phyloP scores from a whole-genome alignment of 1,140 invertebrate genomes.

The Armadillidium nasatum region DNA sequence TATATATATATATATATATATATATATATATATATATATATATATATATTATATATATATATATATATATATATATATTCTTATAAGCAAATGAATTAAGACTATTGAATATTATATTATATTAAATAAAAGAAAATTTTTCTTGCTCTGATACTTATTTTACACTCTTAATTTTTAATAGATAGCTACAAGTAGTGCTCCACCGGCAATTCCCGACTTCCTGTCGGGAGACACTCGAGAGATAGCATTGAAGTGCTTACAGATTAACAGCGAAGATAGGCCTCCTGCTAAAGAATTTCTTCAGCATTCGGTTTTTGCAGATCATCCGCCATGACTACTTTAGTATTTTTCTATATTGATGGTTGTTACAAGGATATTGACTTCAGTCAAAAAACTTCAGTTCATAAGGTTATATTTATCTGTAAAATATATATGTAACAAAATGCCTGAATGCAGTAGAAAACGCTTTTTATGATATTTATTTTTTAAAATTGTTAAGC shows the following conservation, averaged over 20 bases:
- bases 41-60: neutral
- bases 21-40: neutral
- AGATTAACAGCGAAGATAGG: conserved; percentile 50
- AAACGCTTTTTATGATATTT: neutral
- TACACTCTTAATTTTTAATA: conserved; percentile 37
- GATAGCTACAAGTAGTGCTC: conserved; percentile 52
- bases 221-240: conserved; percentile 47
- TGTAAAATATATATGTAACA: neutral
- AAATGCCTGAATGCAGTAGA: neutral
- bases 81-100: neutral
- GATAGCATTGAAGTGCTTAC: conserved; percentile 51
- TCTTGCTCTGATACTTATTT: no score
- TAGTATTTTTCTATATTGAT: neutral
- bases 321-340: conserved; percentile 31
- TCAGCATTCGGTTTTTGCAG: conserved; percentile 50
- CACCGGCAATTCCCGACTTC: conserved; percentile 52
- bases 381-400: no score
- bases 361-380: neutral
- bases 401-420: neutral
- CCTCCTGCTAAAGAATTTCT: conserved; percentile 53
- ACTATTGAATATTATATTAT: no score
- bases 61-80: neutral
- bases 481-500: neutral
- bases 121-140: no score
- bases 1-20: conserved; percentile 2